Evolutionary conservation across 2,113 vertebrate species (phyloP), one percentile per base, ranked within the genome.

Genomic region (Urocitellus parryii): DNA sequence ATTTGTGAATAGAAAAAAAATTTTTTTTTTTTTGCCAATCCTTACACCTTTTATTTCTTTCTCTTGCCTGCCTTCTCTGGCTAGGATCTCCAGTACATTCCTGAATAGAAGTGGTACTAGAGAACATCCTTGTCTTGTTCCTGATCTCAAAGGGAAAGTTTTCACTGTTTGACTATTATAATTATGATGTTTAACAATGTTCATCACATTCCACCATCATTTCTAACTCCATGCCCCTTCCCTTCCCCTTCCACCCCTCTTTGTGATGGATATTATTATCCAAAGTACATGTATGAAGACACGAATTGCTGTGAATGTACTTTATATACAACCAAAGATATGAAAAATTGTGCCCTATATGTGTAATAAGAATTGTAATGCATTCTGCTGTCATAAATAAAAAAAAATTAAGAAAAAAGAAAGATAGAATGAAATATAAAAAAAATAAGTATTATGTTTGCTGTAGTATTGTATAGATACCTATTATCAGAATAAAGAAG

Each of bases 1-100:
- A 42, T 85, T 93, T 96, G 37, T 94, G 72, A 88, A 48, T 92
- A 67, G 68, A 29, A 51, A 51, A 51, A 51, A 51, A 91, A n/a
- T n/a, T n/a, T n/a, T 90, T 93, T 92, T 90, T 95, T 73, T 90
- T 95, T 73, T 79, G 72, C 48, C 48, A 72, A 22, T 95, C 37
- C 83, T 94, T 96, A 86, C 5, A 94, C 32, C 58, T 68, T 90
- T 85, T 88, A 51, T 86, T 91, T 93, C 84, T 92, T 94, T 95
- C 42, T 96, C 42, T 88, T 65, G 78, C 77, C 67, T 92, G 93
- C 63, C 77, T 93, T 88, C 39, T 92, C 85, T 96, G 81, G 72
- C 86, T 84, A 84, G n/a, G 92, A 79, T 65, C 77, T 90, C 92
- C 70, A 91, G 37, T 90, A 90, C 24, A 42, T 77, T 91, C 37